Evolutionary conservation across 2,888 invertebrate genomes (phyloP).

Genomic region (Brenthis hecate): DNA sequence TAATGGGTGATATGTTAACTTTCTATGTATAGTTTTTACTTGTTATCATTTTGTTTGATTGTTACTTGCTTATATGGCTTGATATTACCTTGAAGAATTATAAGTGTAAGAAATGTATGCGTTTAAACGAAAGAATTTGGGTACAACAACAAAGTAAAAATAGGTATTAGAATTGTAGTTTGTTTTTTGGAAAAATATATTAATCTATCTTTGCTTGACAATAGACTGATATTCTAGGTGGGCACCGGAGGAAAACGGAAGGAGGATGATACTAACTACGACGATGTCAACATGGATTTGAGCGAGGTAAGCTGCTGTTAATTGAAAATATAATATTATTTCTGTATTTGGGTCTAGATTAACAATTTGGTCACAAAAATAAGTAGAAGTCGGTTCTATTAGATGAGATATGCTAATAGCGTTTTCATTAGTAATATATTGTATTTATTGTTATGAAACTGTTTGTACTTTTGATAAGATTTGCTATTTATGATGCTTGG

Average conservation of each 20-base stretch:
- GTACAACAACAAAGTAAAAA: background rate
- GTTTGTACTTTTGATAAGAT: constrained; percentile 11
- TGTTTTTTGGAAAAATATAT: constrained; percentile 57
- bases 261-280: constrained; percentile 86
- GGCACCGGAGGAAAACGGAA: constrained; percentile 59
- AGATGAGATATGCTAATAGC: constrained; percentile 12
- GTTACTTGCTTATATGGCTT: too few relatives aligned
- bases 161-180: background rate
- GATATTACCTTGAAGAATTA: too few relatives aligned
- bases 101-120: too few relatives aligned
- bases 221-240: constrained; percentile 82
- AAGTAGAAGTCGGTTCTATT: constrained; percentile 15
- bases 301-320: constrained; percentile 84
- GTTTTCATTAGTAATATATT: constrained; percentile 4
- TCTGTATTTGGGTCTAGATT: constrained; percentile 18
- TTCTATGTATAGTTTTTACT: too few relatives aligned
- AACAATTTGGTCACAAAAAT: constrained; percentile 7
- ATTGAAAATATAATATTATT: constrained; percentile 1
- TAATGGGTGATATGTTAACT: too few relatives aligned
- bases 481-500: constrained; percentile 1
- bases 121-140: too few relatives aligned
- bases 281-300: constrained; percentile 90
- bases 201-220: constrained; percentile 83
- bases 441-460: constrained; percentile 10
- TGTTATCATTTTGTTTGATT: too few relatives aligned